A percentile compares a stretch with the other conserved stretches of the same genome.
phyloP scores from a whole-genome alignment of 2,888 invertebrate species.

The Drosophila bunnanda region DNA sequence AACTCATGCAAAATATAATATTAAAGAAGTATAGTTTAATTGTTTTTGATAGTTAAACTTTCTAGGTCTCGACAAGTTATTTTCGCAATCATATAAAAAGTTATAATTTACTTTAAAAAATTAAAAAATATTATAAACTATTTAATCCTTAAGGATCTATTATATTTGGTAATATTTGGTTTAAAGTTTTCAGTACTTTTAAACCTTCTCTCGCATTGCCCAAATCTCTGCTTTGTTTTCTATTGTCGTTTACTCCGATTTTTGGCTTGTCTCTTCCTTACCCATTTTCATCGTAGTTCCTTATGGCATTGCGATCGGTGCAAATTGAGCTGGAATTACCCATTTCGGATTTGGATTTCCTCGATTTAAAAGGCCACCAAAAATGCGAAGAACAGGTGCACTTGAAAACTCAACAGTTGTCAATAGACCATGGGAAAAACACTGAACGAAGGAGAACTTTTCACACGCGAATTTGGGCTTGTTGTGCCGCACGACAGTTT shows the following conservation, averaged over 20 bases:
- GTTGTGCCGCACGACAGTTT: constrained; percentile 3
- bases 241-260: background rate
- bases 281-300: constrained; percentile 79
- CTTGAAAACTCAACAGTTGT: constrained; percentile 9
- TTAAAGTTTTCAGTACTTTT: constrained; percentile 3
- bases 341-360: constrained; percentile 62
- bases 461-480: constrained; percentile 11
- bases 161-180: background rate
- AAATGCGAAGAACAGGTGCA: background rate
- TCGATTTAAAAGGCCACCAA: constrained; percentile 12
- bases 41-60: no score
- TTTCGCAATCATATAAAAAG: no score
- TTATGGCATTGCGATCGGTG: constrained; percentile 80
- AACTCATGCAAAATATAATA: no score
- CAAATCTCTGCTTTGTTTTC: background rate
- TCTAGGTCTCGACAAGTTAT: no score
- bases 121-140: background rate
- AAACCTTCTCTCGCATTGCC: constrained; percentile 3
- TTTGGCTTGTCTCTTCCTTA: constrained; percentile 59
- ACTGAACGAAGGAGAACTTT: constrained; percentile 1
- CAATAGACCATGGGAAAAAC: background rate
- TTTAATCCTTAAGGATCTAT: accelerated
- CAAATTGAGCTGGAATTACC: constrained; percentile 84
- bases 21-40: no score
- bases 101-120: background rate